These are phyloP conservation scores for Drosophila ercepeae DNA, from an alignment of 1,140 invertebrate species.

Conservation along the genomic window DNA sequence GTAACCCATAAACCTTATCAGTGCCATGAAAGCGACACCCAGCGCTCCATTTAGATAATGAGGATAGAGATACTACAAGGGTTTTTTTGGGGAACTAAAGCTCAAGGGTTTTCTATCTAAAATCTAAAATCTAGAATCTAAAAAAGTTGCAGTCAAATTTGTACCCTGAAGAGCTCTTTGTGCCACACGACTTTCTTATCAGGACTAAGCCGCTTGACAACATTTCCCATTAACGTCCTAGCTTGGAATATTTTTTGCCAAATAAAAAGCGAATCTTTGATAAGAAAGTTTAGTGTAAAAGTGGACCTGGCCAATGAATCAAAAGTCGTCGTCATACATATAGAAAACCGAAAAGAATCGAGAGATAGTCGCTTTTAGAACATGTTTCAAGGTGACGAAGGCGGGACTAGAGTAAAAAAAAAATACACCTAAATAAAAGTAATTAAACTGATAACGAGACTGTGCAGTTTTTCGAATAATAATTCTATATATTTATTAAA, in stretches of 20 bases:
- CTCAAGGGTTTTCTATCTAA: no score
- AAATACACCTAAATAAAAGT: constrained; percentile 8
- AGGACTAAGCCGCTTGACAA: constrained; percentile 15
- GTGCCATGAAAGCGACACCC: constrained; percentile 5
- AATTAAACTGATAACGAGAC: constrained; percentile 34
- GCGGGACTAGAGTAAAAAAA: constrained; percentile 15
- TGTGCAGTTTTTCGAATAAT: constrained; percentile 31
- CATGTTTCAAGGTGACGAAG: constrained; percentile 11
- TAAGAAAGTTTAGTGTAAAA: constrained; percentile 39
- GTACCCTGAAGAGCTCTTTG: no score
- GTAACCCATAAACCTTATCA: constrained; percentile 41
- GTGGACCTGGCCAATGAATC: constrained; percentile 46
- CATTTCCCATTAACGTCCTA: constrained; percentile 14
- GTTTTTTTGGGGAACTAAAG: no score
- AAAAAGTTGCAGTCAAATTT: no score
- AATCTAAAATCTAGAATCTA: no score
- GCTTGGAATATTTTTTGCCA: constrained; percentile 14
- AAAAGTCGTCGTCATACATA: constrained; percentile 26
- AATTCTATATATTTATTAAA: neutral
- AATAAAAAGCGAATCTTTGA: constrained; percentile 46
- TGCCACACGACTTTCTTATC: constrained; percentile 12
- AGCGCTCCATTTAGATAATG: constrained; percentile 26
- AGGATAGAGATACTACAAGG: constrained; percentile 2
- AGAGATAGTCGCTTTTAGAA: constrained; percentile 1
- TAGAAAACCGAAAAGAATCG: constrained; percentile 16